These are phyloP conservation scores for Choloepus didactylus DNA, from an alignment of 2,797 vertebrate genomes.

Conservation along the genomic window DNA sequence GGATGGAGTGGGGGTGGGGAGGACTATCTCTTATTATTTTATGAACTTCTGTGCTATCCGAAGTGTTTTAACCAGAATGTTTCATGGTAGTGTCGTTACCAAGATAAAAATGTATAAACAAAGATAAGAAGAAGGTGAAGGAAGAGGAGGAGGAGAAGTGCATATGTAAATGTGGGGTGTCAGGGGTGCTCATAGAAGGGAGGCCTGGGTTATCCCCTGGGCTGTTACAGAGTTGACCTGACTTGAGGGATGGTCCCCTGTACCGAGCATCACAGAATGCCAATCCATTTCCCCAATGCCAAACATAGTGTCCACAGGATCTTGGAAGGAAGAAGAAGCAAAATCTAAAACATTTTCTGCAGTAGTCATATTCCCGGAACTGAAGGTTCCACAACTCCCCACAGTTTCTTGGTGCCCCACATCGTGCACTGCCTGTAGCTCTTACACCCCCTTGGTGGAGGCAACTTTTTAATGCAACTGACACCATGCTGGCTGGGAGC, in stretches of 20 bases:
- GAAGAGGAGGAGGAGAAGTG: neutral
- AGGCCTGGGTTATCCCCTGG: too few relatives aligned
- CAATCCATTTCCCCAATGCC: neutral
- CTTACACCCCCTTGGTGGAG: neutral
- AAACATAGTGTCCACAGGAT: neutral
- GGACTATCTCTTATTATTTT: neutral
- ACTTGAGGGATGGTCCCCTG: neutral
- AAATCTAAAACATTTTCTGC: neutral
- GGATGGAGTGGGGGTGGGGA: too few relatives aligned
- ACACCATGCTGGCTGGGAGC: neutral
- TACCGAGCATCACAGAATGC: neutral
- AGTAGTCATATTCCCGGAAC: neutral
- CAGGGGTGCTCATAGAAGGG: neutral
- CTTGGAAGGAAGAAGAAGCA: neutral
- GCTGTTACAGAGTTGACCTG: neutral
- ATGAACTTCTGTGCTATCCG: neutral
- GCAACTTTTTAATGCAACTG: neutral
- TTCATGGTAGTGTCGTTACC: neutral
- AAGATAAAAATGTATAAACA: neutral
- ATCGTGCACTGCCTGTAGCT: neutral
- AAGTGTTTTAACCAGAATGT: neutral
- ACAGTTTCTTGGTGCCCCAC: neutral
- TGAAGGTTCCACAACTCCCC: neutral
- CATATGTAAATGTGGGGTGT: accelerated
- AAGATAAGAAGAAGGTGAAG: neutral